Evolutionary conservation across 1,140 invertebrate genomes (phyloP).

Genomic region (Ceratina australensis): DNA sequence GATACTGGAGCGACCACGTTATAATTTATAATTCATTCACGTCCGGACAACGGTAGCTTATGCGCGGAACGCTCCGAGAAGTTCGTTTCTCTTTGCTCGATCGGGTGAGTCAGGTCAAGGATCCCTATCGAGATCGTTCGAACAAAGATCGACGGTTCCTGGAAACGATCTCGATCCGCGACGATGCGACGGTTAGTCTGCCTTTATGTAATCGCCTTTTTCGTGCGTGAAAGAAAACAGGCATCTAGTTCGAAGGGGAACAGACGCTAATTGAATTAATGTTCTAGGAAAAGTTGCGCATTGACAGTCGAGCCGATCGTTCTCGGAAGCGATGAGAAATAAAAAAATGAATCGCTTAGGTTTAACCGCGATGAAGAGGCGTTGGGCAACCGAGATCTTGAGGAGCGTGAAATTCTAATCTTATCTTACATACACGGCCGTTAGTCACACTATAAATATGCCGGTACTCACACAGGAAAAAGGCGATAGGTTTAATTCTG

Average conservation of each 20-base stretch:
- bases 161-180: neutral
- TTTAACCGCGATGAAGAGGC: constrained; percentile 13
- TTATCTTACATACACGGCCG: constrained; percentile 40
- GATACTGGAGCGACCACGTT: constrained; percentile 16
- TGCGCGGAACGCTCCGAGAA: constrained; percentile 17
- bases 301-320: neutral
- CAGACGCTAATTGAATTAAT: too few relatives aligned
- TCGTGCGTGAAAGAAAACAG: neutral
- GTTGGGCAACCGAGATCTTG: constrained; percentile 48
- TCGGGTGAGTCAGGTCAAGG: constrained; percentile 48
- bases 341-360: constrained; percentile 2
- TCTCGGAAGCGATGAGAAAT: neutral
- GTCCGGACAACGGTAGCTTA: constrained; percentile 42
- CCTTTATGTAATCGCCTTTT: too few relatives aligned
- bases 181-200: neutral
- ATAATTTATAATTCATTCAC: constrained; percentile 62
- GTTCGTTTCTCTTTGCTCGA: constrained; percentile 22
- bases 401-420: constrained; percentile 51
- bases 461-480: constrained; percentile 23
- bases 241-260: neutral
- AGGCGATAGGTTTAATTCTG: constrained; percentile 36
- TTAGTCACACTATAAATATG: constrained; percentile 58
- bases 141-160: constrained; percentile 8
- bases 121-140: constrained; percentile 29
- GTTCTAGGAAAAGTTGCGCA: neutral